Evolutionary conservation across 2,113 vertebrate genomes (phyloP).

Genomic region (Plotosus lineatus): DNA sequence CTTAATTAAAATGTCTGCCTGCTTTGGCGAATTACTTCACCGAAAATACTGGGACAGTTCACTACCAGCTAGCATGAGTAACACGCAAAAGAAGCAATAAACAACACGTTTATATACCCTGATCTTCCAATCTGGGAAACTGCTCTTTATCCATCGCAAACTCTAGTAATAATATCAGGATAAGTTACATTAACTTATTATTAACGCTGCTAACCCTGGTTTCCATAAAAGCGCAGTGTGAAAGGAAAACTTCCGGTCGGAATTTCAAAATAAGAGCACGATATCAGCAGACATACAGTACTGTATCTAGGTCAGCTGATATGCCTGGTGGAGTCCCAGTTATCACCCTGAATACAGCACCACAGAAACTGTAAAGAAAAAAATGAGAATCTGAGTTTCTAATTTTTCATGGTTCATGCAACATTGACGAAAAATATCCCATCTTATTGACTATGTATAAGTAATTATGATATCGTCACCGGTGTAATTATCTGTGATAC

Average conservation of each 20-base stretch:
- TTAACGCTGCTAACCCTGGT: background rate
- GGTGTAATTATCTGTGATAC: too few relatives aligned
- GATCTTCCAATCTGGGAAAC: background rate
- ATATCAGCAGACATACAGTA: background rate
- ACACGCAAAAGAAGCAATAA: background rate
- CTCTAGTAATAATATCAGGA: background rate
- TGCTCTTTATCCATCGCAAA: slow-evolving; percentile 22
- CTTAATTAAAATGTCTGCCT: background rate
- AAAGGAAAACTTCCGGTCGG: background rate
- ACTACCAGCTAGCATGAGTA: background rate
- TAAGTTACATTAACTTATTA: background rate
- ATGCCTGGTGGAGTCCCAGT: background rate
- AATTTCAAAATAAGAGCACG: slow-evolving; percentile 33
- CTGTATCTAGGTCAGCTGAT: too few relatives aligned
- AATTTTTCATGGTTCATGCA: too few relatives aligned
- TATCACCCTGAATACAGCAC: background rate
- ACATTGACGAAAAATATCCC: too few relatives aligned
- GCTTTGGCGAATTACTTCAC: background rate
- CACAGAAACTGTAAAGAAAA: background rate
- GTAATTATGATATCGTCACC: too few relatives aligned
- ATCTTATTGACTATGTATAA: too few relatives aligned
- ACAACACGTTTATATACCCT: background rate
- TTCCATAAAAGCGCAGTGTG: background rate
- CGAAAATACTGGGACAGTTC: background rate
- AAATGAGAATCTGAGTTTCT: too few relatives aligned